Conservation (phyloP, 2,888 invertebrate genomes). For the Chrysomela aeneicollis region DNA sequence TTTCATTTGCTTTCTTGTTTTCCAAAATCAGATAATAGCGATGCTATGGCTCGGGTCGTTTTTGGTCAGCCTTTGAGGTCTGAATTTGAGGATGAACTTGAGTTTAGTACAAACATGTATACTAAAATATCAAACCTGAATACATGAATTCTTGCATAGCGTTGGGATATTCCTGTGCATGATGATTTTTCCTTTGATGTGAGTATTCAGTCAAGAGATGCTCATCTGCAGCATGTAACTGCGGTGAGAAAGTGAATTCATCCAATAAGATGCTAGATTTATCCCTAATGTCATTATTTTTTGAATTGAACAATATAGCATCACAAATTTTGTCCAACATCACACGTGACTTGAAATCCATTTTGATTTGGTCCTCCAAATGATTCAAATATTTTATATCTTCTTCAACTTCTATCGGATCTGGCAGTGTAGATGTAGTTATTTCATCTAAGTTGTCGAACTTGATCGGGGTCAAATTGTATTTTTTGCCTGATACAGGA, state of each 20-base stretch:
- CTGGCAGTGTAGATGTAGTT: constrained; percentile 27
- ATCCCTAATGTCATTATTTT: constrained; percentile 1
- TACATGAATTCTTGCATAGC: neutral
- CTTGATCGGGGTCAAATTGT: constrained; percentile 29
- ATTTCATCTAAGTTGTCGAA: constrained; percentile 17
- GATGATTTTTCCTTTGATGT: neutral
- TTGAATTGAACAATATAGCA: constrained; percentile 35
- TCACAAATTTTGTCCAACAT: constrained; percentile 44
- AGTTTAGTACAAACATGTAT: neutral
- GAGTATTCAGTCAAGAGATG: neutral
- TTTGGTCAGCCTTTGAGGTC: no score
- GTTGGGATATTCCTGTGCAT: neutral
- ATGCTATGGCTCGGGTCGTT: no score
- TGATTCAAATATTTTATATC: constrained; percentile 38
- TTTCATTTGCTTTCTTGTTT: no score
- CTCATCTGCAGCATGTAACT: neutral
- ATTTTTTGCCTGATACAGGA: constrained; percentile 38
- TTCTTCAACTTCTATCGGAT: constrained; percentile 38
- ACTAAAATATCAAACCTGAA: neutral
- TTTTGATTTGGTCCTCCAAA: constrained; percentile 29
- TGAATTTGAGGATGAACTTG: neutral
- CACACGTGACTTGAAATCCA: constrained; percentile 28
- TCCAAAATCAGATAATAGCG: no score
- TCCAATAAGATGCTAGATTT: constrained; percentile 19
- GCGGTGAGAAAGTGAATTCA: constrained; percentile 14